phyloP scores from a whole-genome alignment of 30 jellyfish, hydroid and myxozoan genomes.

The Hydractinia echinata region DNA sequence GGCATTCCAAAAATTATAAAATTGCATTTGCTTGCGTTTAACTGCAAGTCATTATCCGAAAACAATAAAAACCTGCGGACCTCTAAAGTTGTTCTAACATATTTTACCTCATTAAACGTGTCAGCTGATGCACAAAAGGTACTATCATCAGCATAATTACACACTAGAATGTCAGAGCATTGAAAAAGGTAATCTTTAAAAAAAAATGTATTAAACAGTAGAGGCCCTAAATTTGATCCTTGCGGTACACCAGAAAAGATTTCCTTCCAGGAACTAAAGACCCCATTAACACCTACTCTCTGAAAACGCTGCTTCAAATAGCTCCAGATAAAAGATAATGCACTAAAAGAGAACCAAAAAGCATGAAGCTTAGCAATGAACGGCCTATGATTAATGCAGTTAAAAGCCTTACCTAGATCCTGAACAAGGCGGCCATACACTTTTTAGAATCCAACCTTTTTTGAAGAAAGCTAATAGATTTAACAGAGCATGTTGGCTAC shows the following conservation, averaged over 20 bases:
- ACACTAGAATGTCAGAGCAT: slow-evolving; percentile 7
- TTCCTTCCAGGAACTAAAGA: not conserved
- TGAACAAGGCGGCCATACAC: not conserved
- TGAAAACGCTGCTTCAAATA: slow-evolving; percentile 5
- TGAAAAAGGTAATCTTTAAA: not conserved
- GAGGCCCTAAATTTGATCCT: slow-evolving; percentile 1
- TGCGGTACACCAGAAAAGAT: slow-evolving; percentile 9
- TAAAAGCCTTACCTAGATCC: slow-evolving; percentile 7
- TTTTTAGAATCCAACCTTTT: not conserved
- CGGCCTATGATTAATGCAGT: slow-evolving; percentile 9
- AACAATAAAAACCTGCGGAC: not conserved
- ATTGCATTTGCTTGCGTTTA: too few relatives aligned
- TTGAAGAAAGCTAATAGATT: not conserved
- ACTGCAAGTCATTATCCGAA: slow-evolving; percentile 7
- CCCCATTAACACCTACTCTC: slow-evolving; percentile 6
- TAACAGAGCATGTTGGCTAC: slow-evolving; percentile 4
- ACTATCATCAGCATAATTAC: too few relatives aligned
- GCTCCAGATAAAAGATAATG: not conserved
- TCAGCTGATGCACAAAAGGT: too few relatives aligned
- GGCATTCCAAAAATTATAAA: too few relatives aligned
- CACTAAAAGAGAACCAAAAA: not conserved
- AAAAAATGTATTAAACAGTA: not conserved
- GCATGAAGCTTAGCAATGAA: slow-evolving; percentile 9
- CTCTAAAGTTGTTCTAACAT: not conserved
- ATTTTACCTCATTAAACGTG: slow-evolving; percentile 3